Conservation (phyloP, 2,888 invertebrate species). For the Camptogramma bilineatum region DNA sequence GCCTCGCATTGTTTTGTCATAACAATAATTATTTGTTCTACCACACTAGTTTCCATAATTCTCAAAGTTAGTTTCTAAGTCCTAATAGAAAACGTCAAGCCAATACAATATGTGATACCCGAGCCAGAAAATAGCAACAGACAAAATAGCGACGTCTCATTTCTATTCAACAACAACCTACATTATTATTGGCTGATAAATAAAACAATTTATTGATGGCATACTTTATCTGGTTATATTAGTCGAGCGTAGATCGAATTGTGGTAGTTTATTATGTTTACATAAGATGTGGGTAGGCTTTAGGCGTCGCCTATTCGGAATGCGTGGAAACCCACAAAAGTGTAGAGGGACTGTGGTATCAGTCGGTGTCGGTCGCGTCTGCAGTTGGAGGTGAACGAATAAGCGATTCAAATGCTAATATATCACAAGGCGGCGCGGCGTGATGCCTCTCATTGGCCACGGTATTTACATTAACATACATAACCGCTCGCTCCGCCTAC, state of each 20-base stretch:
- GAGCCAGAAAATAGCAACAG: constrained; percentile 41
- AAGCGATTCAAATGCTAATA: constrained; percentile 84
- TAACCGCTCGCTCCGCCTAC: constrained; percentile 76
- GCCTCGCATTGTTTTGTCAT: constrained; percentile 9
- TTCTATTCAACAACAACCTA: constrained; percentile 56
- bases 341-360: constrained; percentile 50
- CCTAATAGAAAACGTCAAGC: constrained; percentile 35
- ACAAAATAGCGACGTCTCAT: constrained; percentile 58
- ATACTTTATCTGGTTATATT: constrained; percentile 57
- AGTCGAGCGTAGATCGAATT: constrained; percentile 57
- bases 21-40: constrained; percentile 21
- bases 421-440: constrained; percentile 79
- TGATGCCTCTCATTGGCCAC: constrained; percentile 79
- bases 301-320: constrained; percentile 58
- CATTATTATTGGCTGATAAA: constrained; percentile 58
- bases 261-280: constrained; percentile 69
- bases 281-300: constrained; percentile 68
- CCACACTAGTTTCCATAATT: constrained; percentile 18
- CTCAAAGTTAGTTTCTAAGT: constrained; percentile 24
- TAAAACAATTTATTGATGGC: constrained; percentile 66
- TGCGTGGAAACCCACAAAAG: constrained; percentile 71
- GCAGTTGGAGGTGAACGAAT: constrained; percentile 60
- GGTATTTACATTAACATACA: constrained; percentile 81
- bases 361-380: constrained; percentile 36
- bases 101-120: constrained; percentile 33